Percentiles rank a stretch among this genome's conserved stretches.
Conservation (phyloP, 2,113 vertebrate genomes). For the Psilopsiagon aurifrons region DNA sequence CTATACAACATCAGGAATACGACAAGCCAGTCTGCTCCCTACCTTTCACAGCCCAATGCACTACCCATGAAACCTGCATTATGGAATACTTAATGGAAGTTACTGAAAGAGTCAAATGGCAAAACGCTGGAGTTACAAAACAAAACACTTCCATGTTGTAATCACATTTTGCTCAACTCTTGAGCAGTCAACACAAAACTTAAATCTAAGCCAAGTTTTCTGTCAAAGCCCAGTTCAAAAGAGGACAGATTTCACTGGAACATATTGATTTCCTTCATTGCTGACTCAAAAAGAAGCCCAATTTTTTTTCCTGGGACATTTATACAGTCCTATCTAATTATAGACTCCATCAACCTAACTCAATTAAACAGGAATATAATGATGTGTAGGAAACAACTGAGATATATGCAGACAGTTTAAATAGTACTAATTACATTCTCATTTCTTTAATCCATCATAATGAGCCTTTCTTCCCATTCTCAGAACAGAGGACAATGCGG, state of each 20-base stretch:
- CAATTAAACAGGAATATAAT: constrained; percentile 71
- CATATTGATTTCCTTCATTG: constrained; percentile 59
- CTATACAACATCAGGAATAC: neutral
- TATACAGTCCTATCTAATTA: constrained; percentile 68
- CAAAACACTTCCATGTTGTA: neutral
- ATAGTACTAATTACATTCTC: constrained; percentile 48
- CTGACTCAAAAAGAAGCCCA: constrained; percentile 34
- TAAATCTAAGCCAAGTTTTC: neutral
- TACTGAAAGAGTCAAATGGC: neutral
- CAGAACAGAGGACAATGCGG: neutral
- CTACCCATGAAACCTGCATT: neutral
- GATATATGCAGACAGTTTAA: constrained; percentile 47
- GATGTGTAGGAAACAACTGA: constrained; percentile 39
- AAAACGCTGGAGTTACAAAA: neutral
- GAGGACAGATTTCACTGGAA: constrained; percentile 26
- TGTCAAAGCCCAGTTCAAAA: constrained; percentile 43
- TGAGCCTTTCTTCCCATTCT: constrained; percentile 29
- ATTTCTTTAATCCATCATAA: constrained; percentile 63
- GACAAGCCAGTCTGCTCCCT: neutral
- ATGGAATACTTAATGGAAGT: neutral
- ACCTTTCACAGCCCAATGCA: neutral
- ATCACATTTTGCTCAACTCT: neutral
- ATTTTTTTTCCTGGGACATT: constrained; percentile 38
- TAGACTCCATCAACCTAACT: constrained; percentile 60
- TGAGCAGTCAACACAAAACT: neutral